A percentile compares a stretch with the other conserved stretches of the same genome.
phyloP scores from a whole-genome alignment of 1,140 invertebrate species.

The Bombus pyrosoma region DNA sequence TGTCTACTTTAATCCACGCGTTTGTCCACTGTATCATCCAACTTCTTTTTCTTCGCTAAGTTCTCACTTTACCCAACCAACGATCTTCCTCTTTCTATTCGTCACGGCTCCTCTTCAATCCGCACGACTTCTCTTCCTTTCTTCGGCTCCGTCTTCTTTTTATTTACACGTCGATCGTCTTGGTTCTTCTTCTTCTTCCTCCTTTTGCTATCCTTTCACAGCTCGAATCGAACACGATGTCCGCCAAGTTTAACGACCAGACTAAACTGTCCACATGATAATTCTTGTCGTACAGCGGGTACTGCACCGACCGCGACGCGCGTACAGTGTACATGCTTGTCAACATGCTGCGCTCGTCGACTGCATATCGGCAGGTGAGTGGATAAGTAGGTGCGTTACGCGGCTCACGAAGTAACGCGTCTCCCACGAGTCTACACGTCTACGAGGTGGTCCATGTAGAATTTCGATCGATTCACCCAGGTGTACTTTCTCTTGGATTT shows the following conservation, averaged over 20 bases:
- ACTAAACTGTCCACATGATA: slow-evolving; percentile 26
- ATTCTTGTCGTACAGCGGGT: slow-evolving; percentile 12
- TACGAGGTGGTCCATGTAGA: slow-evolving; percentile 3
- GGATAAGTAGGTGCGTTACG: slow-evolving; percentile 48
- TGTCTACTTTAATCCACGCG: neutral
- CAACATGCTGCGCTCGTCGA: slow-evolving; percentile 18
- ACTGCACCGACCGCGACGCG: neutral
- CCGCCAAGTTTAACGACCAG: slow-evolving; percentile 13
- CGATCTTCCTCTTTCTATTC: neutral
- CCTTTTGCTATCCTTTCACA: neutral
- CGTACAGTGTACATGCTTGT: slow-evolving; percentile 26
- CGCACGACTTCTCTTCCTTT: neutral
- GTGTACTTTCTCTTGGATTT: neutral
- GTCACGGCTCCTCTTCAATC: neutral
- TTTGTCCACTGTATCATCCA: no score
- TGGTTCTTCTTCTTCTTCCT: neutral
- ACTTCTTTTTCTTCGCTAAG: neutral
- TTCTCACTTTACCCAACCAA: neutral
- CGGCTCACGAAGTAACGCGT: neutral
- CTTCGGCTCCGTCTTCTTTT: neutral
- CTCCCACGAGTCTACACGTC: neutral
- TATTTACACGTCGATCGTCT: neutral
- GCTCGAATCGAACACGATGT: slow-evolving; percentile 8
- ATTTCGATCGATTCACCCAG: neutral
- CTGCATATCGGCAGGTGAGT: slow-evolving; percentile 44